Evolutionary conservation across 1,140 invertebrate genomes (phyloP).

Genomic region (Anthonomus grandis): DNA sequence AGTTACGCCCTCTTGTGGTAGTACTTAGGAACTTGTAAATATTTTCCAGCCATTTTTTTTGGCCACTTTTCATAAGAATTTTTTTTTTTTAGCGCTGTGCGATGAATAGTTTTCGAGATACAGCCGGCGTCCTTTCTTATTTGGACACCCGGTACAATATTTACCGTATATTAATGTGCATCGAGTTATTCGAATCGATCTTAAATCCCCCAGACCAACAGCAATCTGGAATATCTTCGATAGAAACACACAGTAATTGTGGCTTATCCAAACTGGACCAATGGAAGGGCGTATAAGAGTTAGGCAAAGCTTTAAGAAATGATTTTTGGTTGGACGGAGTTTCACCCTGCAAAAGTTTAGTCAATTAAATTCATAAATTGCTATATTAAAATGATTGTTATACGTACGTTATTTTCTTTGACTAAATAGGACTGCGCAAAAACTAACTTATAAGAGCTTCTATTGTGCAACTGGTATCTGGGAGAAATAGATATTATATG

Average conservation of each 20-base stretch:
- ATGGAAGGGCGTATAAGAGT: conserved; percentile 90
- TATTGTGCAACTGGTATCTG: conserved; percentile 90
- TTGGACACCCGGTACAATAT: background rate
- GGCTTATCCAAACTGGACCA: conserved; percentile 90
- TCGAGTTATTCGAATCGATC: conserved; percentile 80
- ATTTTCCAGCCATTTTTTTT: too few species aligned
- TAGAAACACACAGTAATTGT: conserved; percentile 80
- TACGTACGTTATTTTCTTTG: too few species aligned
- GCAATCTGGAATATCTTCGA: conserved; percentile 67
- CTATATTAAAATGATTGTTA: too few species aligned
- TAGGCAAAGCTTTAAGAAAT: conserved; percentile 75
- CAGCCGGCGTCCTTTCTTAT: too few species aligned
- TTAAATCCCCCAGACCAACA: conserved; percentile 94
- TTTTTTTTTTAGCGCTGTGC: too few species aligned
- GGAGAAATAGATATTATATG: conserved; percentile 91
- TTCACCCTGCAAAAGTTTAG: conserved; percentile 10
- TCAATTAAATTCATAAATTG: too few species aligned
- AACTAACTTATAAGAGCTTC: conserved; percentile 75
- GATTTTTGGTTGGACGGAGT: conserved; percentile 39
- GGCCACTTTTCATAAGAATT: too few species aligned
- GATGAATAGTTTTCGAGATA: too few species aligned
- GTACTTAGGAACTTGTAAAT: too few species aligned
- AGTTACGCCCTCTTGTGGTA: too few species aligned
- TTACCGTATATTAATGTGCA: conserved; percentile 78
- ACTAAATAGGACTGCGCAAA: conserved; percentile 75